Conservation (phyloP, 2,888 invertebrate genomes). For the Bimastos eiseni region DNA sequence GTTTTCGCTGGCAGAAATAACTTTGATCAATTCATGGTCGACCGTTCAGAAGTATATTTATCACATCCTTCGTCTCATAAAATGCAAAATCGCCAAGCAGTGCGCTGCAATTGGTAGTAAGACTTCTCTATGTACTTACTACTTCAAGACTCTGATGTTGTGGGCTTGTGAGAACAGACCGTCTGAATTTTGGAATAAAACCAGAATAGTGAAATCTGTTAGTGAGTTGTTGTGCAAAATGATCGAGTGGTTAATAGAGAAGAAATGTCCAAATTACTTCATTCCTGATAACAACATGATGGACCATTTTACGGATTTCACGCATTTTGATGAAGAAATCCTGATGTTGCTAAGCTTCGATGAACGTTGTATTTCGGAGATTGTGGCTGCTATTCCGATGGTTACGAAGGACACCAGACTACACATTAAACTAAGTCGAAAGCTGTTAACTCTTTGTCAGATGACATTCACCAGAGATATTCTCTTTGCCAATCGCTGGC, state of each 20-base stretch:
- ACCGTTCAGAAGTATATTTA: not conserved
- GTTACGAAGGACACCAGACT: not conserved
- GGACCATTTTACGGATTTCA: not conserved
- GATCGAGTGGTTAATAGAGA: not conserved
- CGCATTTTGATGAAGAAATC: not conserved
- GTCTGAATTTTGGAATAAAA: not conserved
- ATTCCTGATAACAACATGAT: not conserved
- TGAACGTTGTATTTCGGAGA: not conserved
- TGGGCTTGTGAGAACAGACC: constrained; percentile 3
- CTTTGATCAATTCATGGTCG: not conserved
- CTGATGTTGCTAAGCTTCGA: not conserved
- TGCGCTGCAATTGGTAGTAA: not conserved
- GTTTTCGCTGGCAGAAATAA: not conserved
- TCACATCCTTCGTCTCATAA: not conserved
- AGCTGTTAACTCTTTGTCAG: not conserved
- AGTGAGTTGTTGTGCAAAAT: constrained; percentile 2
- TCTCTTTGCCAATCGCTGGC: not conserved
- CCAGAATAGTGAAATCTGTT: not conserved
- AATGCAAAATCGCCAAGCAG: not conserved
- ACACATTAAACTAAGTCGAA: not conserved
- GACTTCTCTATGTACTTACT: not conserved
- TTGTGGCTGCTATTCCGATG: not conserved
- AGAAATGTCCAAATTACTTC: constrained; percentile 4
- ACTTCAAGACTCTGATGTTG: constrained; percentile 13
- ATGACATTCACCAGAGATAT: not conserved